phyloP scores from a whole-genome alignment of 2,888 invertebrate genomes.

The Stenodema calcarata region DNA sequence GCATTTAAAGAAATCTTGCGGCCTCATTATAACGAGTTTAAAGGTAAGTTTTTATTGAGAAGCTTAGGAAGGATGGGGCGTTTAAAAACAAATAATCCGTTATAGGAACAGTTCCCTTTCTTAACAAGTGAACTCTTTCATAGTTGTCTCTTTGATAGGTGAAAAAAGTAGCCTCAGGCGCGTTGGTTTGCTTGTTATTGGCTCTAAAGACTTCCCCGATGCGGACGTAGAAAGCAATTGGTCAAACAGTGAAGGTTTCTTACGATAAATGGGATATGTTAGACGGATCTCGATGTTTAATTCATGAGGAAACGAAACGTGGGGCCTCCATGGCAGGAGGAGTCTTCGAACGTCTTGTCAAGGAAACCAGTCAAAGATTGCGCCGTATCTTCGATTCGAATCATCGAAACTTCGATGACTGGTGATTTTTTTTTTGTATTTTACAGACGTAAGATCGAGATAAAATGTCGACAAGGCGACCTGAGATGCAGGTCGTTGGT shows the following conservation, averaged over 20 bases:
- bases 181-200: background rate
- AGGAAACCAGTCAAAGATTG: background rate
- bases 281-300: constrained; percentile 9
- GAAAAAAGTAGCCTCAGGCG: background rate
- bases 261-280: constrained; percentile 5
- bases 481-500: too few relatives aligned
- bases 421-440: background rate
- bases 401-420: background rate
- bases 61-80: background rate
- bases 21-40: background rate
- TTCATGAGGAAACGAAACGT: background rate
- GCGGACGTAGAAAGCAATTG: background rate
- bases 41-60: background rate
- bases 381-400: background rate
- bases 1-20: background rate
- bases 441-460: background rate
- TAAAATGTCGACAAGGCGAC: background rate
- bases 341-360: background rate
- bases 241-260: background rate
- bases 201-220: background rate
- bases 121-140: background rate
- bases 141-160: background rate
- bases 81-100: background rate
- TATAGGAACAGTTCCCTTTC: background rate
- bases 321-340: background rate